phyloP scores from a whole-genome alignment of 1,140 invertebrate species.

The Drosophila trapezifrons region DNA sequence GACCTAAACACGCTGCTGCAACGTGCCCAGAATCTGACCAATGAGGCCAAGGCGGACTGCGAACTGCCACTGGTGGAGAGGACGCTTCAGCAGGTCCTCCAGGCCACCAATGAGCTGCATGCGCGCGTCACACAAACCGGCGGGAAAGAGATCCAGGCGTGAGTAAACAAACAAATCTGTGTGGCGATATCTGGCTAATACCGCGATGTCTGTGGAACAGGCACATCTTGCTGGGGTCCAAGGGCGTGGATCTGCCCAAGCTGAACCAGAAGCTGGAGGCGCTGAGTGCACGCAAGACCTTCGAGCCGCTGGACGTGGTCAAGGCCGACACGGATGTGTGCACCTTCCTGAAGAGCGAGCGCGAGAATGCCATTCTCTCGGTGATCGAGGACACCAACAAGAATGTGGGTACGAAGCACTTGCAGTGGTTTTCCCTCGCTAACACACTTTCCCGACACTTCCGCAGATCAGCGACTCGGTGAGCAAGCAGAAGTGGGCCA shows the following conservation, averaged over 20 bases:
- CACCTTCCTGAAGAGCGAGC: conserved; percentile 94
- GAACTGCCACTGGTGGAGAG: conserved; percentile 95
- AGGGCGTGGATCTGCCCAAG: conserved; percentile 96
- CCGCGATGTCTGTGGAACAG: conserved; percentile 84
- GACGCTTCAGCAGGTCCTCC: conserved; percentile 94
- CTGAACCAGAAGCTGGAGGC: conserved; percentile 95
- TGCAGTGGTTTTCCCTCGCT: background rate
- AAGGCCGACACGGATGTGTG: conserved; percentile 93
- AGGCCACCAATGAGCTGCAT: conserved; percentile 95
- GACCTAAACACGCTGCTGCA: conserved; percentile 94
- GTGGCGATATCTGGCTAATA: background rate
- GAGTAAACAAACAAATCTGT: conserved; percentile 83
- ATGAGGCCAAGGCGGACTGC: conserved; percentile 92
- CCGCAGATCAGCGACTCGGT: conserved; percentile 88
- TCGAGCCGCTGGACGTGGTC: conserved; percentile 95
- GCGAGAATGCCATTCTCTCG: conserved; percentile 95
- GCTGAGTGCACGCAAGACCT: conserved; percentile 92
- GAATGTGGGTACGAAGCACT: conserved; percentile 86
- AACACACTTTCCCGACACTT: background rate
- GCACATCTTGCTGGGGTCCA: conserved; percentile 94
- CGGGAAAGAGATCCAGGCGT: conserved; percentile 96
- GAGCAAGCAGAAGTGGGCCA: conserved; percentile 91
- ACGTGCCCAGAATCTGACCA: conserved; percentile 94
- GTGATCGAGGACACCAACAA: conserved; percentile 96
- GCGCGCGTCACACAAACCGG: conserved; percentile 93